Evolutionary conservation across 2,888 invertebrate species (phyloP), one percentile per base, ranked within the genome.

Genomic region (Pammene fasciana): DNA sequence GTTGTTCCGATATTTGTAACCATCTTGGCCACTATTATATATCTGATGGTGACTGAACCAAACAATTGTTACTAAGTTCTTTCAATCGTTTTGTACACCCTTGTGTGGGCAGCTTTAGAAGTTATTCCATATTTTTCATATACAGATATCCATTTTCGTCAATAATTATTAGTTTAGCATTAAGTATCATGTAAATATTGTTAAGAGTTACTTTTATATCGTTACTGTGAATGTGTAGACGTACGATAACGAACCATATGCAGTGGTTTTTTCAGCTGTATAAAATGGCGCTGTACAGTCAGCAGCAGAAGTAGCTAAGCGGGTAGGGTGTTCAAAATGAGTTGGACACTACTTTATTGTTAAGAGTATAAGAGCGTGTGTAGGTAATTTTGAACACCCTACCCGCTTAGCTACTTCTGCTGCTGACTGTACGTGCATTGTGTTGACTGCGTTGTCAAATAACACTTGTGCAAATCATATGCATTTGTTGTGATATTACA

Each of bases 401-500:
- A n/a, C n/a, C n/a, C n/a, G n/a, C n/a, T n/a, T n/a, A n/a, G n/a
- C n/a, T n/a, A n/a, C n/a, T n/a, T n/a, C n/a, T n/a, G n/a, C n/a
- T n/a, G n/a, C n/a, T n/a, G n/a, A n/a, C n/a, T n/a, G n/a, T n/a
- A n/a, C n/a, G n/a, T n/a, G n/a, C n/a, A n/a, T n/a, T n/a, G n/a
- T 26, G 26, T 1, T 26, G 26, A 26, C 26, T 26, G 26, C 4
- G 1, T 38, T 38, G 38, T 9, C n/a, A 41, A 13, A 1, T 57
- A 26, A 26, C 8, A 11, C 43, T 18, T 57, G 34, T 52, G 43
- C 34, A 45, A 66, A 41, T 52, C 45, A 34, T 59, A 59, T 67
- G 34, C 60, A 43, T 14, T 46, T 65, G 60, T 60, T 67, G 60
- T 60, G 66, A 67, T 67, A 60, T 59, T 67, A 67, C 66, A 38